These are phyloP conservation scores for Tanypteryx hageni DNA, from an alignment of 2,888 invertebrate genomes.

Conservation along the genomic window DNA sequence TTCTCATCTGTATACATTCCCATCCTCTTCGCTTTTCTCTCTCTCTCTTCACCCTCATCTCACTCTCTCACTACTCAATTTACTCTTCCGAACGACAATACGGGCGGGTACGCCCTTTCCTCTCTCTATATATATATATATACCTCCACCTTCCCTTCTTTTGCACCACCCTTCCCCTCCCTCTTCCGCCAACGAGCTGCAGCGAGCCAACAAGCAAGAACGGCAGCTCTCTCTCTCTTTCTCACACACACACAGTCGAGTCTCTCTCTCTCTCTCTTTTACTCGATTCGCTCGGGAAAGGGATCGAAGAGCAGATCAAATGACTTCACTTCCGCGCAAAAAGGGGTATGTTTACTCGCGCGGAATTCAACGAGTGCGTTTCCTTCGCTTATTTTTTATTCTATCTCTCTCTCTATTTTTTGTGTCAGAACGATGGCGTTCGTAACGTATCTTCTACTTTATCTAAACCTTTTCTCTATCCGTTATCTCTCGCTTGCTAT, in stretches of 20 bases:
- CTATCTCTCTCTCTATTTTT: no score
- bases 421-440: no score
- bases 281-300: not conserved
- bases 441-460: not conserved
- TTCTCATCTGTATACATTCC: conserved; percentile 2
- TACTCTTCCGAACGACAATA: not conserved
- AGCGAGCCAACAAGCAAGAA: not conserved
- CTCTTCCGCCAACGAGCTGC: not conserved
- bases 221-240: not conserved
- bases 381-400: not conserved
- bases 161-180: not conserved
- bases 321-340: conserved; percentile 30
- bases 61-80: not conserved
- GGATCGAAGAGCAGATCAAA: conserved; percentile 60
- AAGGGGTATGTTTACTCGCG: conserved; percentile 30
- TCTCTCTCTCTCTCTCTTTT: not conserved
- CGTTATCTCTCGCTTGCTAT: not conserved
- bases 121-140: not conserved
- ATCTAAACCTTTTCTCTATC: not conserved
- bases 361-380: not conserved
- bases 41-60: no score
- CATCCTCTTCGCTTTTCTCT: not conserved
- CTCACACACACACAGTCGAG: no score
- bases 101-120: not conserved
- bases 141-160: not conserved